These are phyloP conservation scores for Siniperca obscura DNA, from an alignment of 2,797 vertebrate genomes.

Conservation along the genomic window DNA sequence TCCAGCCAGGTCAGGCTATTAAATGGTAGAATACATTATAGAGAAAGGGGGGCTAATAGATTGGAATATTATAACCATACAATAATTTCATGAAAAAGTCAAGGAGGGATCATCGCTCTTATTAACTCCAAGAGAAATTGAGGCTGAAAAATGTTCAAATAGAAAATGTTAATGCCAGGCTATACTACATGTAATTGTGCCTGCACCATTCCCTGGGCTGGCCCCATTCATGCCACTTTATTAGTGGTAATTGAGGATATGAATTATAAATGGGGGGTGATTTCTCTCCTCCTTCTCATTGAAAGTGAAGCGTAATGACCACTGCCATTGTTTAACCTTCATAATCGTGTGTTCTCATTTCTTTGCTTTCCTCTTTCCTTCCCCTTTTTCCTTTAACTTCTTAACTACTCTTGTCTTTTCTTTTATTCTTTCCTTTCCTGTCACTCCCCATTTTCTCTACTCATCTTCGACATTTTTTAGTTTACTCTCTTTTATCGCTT, in stretches of 20 bases:
- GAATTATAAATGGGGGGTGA: conserved; percentile 99
- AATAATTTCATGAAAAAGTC: conserved; percentile 99
- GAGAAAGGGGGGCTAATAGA: conserved; percentile 92
- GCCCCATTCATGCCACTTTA: conserved; percentile 96
- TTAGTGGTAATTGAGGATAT: conserved; percentile 99
- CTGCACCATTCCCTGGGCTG: conserved; percentile 91
- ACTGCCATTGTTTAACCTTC: conserved; percentile 91
- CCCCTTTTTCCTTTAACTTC: conserved; percentile 50
- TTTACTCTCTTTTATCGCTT: neutral
- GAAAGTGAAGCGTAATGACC: conserved; percentile 97
- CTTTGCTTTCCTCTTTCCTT: conserved; percentile 54
- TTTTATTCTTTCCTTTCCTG: conserved; percentile 32
- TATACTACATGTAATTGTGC: conserved; percentile 96
- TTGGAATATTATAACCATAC: conserved; percentile 99
- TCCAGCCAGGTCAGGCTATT: conserved; percentile 91
- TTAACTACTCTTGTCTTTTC: conserved; percentile 33
- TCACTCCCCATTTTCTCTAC: neutral
- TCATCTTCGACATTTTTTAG: neutral
- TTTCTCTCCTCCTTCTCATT: conserved; percentile 87
- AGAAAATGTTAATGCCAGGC: conserved; percentile 99
- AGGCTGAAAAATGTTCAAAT: conserved; percentile 99
- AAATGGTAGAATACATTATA: conserved; percentile 98
- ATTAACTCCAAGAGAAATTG: conserved; percentile 99
- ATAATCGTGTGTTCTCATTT: conserved; percentile 89
- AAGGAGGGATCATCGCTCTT: conserved; percentile 98